Evolutionary conservation across 2,797 vertebrate species (phyloP).

Genomic region (Brotogeris chrysoptera): DNA sequence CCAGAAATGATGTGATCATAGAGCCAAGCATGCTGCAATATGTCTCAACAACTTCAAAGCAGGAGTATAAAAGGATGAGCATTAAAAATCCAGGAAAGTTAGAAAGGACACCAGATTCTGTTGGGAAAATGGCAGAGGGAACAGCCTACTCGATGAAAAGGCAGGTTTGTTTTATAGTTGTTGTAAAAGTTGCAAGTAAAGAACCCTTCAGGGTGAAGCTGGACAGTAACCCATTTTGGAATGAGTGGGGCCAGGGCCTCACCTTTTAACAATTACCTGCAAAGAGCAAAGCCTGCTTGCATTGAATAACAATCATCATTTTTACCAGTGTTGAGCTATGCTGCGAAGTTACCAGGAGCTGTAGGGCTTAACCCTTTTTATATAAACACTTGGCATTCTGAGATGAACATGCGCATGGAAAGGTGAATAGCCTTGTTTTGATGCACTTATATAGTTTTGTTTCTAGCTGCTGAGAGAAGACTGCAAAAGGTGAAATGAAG

Average conservation of each 20-base stretch:
- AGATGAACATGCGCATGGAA: neutral
- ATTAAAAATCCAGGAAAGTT: neutral
- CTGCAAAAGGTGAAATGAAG: neutral
- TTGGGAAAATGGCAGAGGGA: neutral
- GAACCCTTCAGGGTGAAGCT: neutral
- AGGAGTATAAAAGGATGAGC: neutral
- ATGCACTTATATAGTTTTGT: neutral
- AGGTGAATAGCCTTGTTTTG: neutral
- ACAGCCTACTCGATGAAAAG: neutral
- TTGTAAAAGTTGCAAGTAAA: neutral
- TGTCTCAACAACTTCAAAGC: neutral
- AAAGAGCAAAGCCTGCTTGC: neutral
- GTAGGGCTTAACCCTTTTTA: neutral
- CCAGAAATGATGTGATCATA: neutral
- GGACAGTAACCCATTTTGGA: neutral
- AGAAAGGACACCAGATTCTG: neutral
- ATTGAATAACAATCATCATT: neutral
- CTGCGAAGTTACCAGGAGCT: neutral
- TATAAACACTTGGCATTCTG: fast-evolving
- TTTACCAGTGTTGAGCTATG: neutral
- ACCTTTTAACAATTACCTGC: neutral
- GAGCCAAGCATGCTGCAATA: neutral
- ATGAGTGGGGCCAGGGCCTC: constrained; percentile 3
- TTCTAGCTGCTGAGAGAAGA: neutral
- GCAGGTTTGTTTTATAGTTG: neutral